Percentiles rank a stretch among this genome's conserved stretches.
Conservation (phyloP, 2,888 invertebrate genomes). For the Hymenopus coronatus region DNA sequence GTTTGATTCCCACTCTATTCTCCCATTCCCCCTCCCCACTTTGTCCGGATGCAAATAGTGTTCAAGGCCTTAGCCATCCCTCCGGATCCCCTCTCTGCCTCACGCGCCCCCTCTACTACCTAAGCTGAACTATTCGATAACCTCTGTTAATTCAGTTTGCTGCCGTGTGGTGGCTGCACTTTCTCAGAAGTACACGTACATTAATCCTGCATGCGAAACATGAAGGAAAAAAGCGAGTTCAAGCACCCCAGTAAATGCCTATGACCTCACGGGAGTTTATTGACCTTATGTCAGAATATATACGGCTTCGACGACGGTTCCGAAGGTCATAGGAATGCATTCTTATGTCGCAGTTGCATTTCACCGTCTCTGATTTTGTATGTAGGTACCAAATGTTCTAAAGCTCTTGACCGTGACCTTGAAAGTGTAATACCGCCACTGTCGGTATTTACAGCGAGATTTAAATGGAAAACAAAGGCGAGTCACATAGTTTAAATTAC, state of each 20-base stretch:
- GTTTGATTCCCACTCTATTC: slow-evolving; percentile 35
- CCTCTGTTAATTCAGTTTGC: slow-evolving; percentile 24
- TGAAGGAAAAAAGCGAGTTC: slow-evolving; percentile 17
- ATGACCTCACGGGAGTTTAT: slow-evolving; percentile 25
- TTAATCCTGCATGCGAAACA: background rate
- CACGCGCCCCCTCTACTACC: background rate
- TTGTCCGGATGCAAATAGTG: slow-evolving; percentile 29
- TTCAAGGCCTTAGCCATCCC: background rate
- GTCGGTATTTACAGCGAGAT: background rate
- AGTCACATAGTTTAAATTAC: no score
- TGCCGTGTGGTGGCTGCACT: slow-evolving; percentile 20
- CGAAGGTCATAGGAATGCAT: background rate
- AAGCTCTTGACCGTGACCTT: background rate
- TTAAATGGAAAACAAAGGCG: background rate
- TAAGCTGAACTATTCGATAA: slow-evolving; percentile 26
- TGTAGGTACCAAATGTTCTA: background rate
- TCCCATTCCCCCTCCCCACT: slow-evolving; percentile 28
- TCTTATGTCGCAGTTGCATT: background rate
- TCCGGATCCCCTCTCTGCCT: background rate
- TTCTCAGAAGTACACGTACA: background rate
- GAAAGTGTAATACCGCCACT: background rate
- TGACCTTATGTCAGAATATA: slow-evolving; percentile 6
- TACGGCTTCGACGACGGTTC: background rate
- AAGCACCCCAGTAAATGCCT: slow-evolving; percentile 24
- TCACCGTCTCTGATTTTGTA: background rate